Conservation (phyloP, 1,140 invertebrate species). For the Drosophila pallidifrons region DNA sequence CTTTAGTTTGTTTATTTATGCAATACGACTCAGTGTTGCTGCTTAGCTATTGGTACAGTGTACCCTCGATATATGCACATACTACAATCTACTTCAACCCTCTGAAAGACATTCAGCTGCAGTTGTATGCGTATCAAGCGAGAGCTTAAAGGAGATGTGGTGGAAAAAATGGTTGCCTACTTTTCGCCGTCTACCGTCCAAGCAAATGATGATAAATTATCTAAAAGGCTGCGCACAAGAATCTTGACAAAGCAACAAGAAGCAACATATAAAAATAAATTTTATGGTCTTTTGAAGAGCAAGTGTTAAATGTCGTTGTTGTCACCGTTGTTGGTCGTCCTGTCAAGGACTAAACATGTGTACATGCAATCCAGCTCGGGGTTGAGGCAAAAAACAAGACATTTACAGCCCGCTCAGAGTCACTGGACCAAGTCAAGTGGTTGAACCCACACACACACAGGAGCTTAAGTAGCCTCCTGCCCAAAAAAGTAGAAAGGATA, state of each 20-base stretch:
- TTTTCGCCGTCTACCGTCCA: background rate
- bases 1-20: too few relatives aligned
- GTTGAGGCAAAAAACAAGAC: constrained; percentile 21
- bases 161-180: constrained; percentile 16
- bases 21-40: too few relatives aligned
- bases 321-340: constrained; percentile 12
- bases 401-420: constrained; percentile 16
- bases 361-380: constrained; percentile 24
- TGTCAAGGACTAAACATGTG: constrained; percentile 38
- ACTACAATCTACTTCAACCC: background rate
- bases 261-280: constrained; percentile 17
- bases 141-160: background rate
- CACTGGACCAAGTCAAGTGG: constrained; percentile 42
- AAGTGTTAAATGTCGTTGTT: constrained; percentile 45
- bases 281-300: constrained; percentile 34
- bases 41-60: too few relatives aligned
- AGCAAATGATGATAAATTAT: constrained; percentile 45
- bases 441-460: constrained; percentile 19
- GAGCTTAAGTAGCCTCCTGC: constrained; percentile 25
- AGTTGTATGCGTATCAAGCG: background rate
- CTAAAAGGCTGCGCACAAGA: background rate
- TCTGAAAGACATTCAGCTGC: background rate
- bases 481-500: background rate
- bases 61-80: too few relatives aligned
- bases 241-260: constrained; percentile 4